phyloP scores from a whole-genome alignment of 2,888 invertebrate species.

The Acleris literana region DNA sequence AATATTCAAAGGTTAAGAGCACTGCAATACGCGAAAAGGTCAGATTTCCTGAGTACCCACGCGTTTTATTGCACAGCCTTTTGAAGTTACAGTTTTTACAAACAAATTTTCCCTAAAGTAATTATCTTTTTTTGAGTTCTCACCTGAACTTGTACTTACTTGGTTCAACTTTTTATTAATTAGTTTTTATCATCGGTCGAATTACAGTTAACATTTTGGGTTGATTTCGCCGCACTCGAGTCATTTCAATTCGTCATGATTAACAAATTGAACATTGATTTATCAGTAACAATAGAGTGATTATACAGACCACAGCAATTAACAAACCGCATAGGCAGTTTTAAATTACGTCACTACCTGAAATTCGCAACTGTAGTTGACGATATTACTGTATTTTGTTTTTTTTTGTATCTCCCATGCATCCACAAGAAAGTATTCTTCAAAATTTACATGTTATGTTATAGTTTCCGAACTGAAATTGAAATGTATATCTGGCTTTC shows the following conservation, averaged over 20 bases:
- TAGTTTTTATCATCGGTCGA: background rate
- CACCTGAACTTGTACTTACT: no score
- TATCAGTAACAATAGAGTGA: conserved; percentile 34
- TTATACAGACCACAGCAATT: conserved; percentile 35
- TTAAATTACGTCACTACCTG: conserved; percentile 26
- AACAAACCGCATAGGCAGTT: conserved; percentile 30
- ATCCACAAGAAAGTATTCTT: background rate
- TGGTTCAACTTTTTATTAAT: background rate
- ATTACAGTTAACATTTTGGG: background rate
- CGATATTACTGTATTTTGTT: background rate
- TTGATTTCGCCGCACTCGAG: conserved; percentile 6
- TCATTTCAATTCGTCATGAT: conserved; percentile 26
- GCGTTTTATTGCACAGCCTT: background rate
- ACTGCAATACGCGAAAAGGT: conserved; percentile 19
- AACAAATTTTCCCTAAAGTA: background rate
- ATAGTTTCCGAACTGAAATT: background rate
- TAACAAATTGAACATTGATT: conserved; percentile 29
- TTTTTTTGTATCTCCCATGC: no score
- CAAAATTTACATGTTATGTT: background rate
- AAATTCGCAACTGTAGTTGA: conserved; percentile 2
- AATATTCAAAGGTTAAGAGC: conserved; percentile 44
- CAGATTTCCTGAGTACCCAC: conserved; percentile 17
- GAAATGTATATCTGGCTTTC: background rate
- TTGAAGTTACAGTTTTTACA: background rate
- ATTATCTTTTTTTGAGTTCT: no score